These are phyloP conservation scores for Deroplatys truncata DNA, from an alignment of 2,888 invertebrate species.

Conservation along the genomic window DNA sequence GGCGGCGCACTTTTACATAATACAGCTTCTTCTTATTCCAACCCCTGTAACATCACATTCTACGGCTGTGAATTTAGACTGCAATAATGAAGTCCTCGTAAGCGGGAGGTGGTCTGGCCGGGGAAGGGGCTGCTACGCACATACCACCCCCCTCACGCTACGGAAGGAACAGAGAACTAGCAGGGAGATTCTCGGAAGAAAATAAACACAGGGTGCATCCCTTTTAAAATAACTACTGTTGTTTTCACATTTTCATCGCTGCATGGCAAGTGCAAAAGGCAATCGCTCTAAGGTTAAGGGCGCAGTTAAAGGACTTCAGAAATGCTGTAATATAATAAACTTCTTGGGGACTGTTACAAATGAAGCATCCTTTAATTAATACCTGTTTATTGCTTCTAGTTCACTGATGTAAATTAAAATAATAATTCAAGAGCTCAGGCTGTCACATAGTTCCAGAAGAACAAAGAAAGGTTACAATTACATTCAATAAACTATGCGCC, in stretches of 20 bases:
- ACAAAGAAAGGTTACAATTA: too few species aligned
- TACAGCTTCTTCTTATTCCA: not conserved
- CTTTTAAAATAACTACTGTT: not conserved
- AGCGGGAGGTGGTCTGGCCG: not conserved
- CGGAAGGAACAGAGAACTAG: not conserved
- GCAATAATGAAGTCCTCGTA: constrained; percentile 22
- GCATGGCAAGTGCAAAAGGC: not conserved
- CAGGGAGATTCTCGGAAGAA: not conserved
- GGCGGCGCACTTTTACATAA: constrained; percentile 21
- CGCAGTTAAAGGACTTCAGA: not conserved
- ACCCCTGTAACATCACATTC: not conserved
- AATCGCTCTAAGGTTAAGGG: not conserved
- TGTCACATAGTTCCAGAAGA: too few species aligned
- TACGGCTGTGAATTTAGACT: constrained; percentile 23
- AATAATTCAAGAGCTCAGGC: too few species aligned
- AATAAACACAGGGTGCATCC: not conserved
- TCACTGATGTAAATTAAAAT: too few species aligned
- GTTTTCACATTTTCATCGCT: not conserved
- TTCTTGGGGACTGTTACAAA: too few species aligned
- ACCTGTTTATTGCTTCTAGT: too few species aligned
- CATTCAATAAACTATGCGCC: too few species aligned
- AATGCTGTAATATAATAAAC: too few species aligned
- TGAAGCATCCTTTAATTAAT: too few species aligned
- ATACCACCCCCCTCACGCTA: not conserved
- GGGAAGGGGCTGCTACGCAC: not conserved